Evolutionary conservation across 1,140 invertebrate species (phyloP), one percentile per base, ranked within the genome.

Genomic region (Diachasmimorpha longicaudata): DNA sequence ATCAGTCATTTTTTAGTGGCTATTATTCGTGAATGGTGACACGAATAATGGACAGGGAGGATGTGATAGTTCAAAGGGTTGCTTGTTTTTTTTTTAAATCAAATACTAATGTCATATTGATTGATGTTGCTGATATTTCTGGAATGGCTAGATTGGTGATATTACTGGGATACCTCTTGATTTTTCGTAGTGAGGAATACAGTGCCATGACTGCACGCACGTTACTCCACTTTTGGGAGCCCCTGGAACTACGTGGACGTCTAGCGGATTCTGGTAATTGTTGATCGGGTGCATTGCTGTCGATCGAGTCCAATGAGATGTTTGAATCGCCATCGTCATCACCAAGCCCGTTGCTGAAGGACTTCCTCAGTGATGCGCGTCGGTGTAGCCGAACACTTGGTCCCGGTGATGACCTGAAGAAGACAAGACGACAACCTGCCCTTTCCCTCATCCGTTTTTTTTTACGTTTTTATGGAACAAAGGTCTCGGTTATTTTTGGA

Each of bases 121-220:
- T 63, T 63, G 23, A 25, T 63, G 3, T 63, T 63, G 23, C 23
- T 25, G 5, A 21, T 55, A 19, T 55, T 55, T 55, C 48, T n/a
- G 19, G 14, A 19, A 63, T 52, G 48, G 48, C 48, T 52, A 31
- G 31, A 52, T 63, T 55, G 58, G 58, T 63, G 58, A 63, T 63
- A 73, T 55, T 36, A 52, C 44, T 55, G 52, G 39, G 52, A 58
- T 92, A 95, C 94, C 94, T 96, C 93, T 95, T 95, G 90, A 96
- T 95, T 90, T 94, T 94, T 89, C 95, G 92, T 83, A 96, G 92
- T 81, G 94, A 93, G 89, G 94, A 93, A 91, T 95, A 95, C 90
- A 95, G 94, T 81, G 94, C 93, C 93, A 95, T 94, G 81, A 95
- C 94, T 80, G 94, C 94, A 84, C 94, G 91, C 77, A 96, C 91